Conservation (phyloP, 2,888 invertebrate species). For the Rhagium mordax region DNA sequence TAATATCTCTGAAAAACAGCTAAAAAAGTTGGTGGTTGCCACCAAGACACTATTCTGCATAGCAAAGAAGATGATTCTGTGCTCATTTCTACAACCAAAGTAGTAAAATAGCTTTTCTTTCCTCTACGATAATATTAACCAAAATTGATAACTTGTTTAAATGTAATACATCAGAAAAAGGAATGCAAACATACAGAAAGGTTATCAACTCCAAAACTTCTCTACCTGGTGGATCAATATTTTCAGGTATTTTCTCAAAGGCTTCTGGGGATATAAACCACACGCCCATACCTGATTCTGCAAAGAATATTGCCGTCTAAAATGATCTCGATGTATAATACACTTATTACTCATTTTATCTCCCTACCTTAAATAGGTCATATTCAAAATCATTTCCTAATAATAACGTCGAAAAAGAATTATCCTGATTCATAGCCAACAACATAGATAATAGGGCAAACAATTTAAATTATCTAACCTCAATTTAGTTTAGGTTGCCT, state of each 20-base stretch:
- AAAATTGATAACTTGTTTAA: no score
- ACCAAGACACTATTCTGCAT: no score
- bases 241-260: conserved; percentile 61
- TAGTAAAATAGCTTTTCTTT: no score
- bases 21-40: no score
- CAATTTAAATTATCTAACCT: background rate
- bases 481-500: no score
- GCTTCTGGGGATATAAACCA: conserved; percentile 65
- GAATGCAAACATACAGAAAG: conserved; percentile 62
- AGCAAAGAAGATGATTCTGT: no score
- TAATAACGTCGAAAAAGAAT: conserved; percentile 37
- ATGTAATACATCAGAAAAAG: no score
- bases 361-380: conserved; percentile 50
- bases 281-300: conserved; percentile 62
- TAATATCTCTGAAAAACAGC: no score
- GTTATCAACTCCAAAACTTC: conserved; percentile 64
- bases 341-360: conserved; percentile 7
- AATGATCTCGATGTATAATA: conserved; percentile 28
- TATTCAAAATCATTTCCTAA: conserved; percentile 42
- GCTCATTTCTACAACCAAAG: no score
- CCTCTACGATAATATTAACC: no score
- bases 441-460: no score
- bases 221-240: conserved; percentile 59
- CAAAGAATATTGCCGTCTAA: conserved; percentile 63
- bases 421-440: conserved; percentile 38